Conservation (phyloP, 2,888 invertebrate genomes). For the Ceratothoa steindachneri region DNA sequence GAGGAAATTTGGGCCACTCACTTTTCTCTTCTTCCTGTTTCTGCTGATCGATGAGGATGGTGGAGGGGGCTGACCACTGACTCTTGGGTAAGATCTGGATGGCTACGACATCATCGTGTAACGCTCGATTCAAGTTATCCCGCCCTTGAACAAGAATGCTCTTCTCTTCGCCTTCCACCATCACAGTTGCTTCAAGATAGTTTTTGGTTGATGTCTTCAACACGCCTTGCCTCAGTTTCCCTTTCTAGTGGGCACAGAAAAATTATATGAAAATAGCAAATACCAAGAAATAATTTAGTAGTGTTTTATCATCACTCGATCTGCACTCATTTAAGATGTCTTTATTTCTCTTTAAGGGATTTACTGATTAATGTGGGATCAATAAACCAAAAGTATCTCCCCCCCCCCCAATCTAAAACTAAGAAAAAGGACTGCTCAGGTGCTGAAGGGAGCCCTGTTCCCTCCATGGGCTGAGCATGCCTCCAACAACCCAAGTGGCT, state of each 20-base stretch:
- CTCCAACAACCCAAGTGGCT: too few relatives aligned
- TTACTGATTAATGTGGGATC: too few relatives aligned
- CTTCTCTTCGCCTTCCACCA: conserved; percentile 72
- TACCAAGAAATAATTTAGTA: too few relatives aligned
- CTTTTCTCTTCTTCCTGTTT: conserved; percentile 55
- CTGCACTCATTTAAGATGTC: too few relatives aligned
- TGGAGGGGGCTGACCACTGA: conserved; percentile 88
- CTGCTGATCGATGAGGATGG: conserved; percentile 56
- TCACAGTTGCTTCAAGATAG: conserved; percentile 84
- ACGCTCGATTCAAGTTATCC: conserved; percentile 80
- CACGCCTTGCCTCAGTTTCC: conserved; percentile 64
- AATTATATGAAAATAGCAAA: too few relatives aligned
- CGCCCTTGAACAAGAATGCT: conserved; percentile 81
- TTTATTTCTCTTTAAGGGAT: too few relatives aligned
- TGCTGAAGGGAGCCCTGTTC: too few relatives aligned
- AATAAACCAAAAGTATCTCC: too few relatives aligned
- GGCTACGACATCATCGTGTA: conserved; percentile 91
- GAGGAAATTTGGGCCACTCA: conserved; percentile 28
- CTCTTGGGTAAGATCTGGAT: conserved; percentile 79
- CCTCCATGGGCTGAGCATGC: too few relatives aligned
- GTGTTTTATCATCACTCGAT: too few relatives aligned
- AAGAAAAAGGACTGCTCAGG: too few relatives aligned
- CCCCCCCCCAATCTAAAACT: too few relatives aligned
- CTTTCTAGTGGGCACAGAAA: conserved; percentile 64
- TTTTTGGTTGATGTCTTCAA: conserved; percentile 86